Base-by-base conservation (phyloP, 1,140 invertebrate genomes). In the Andrena cerasifolii region DNA sequence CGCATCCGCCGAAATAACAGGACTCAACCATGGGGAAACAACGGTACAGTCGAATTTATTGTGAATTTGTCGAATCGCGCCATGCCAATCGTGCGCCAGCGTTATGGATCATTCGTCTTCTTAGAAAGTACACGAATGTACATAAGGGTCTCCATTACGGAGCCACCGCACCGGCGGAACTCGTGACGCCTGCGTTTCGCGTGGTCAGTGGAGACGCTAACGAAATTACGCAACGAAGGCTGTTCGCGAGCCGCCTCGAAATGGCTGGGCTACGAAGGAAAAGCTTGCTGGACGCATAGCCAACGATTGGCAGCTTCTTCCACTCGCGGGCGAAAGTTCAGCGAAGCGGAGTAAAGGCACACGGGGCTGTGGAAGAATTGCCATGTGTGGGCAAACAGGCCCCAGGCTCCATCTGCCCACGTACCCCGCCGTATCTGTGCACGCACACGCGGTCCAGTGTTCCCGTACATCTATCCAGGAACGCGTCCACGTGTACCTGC, bases 321-420 rank as follows among this genome's bases (percentile, higher is more conserved):
- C 62, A 73, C 68, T 56, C 59, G 36, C 54, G 47, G 43, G 36
- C 58, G 66, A 75, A 76, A 83, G 78, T 74, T 85, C 53, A 63
- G 59, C 59, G 67, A 56, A 54, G 65, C 66, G 59, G 74, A 28
- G 14, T 56, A 47, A 40, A 72, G 66, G 62, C 49, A 71, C 65
- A 43, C 59, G 21, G 43, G 43, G 18, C 31, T 33, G 18, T n/a
- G 53, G 49, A 70, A 72, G 53, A 75, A 79, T 70, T 70, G 40
- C 49, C 47, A 73, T 76, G 89, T 88, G 89, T 90, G 88, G 89
- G 88, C 88, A 90, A 90, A 90, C 90, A 89, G 85, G 89, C 87
- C 89, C 71, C 49, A 66, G 82, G 86, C 79, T 62, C 66, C 68
- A 81, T 87, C 88, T 85, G 65, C 88, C 89, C 86, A 90, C 89